These are phyloP conservation scores for Athalia rosae DNA, from an alignment of 2,888 invertebrate genomes.

Conservation along the genomic window DNA sequence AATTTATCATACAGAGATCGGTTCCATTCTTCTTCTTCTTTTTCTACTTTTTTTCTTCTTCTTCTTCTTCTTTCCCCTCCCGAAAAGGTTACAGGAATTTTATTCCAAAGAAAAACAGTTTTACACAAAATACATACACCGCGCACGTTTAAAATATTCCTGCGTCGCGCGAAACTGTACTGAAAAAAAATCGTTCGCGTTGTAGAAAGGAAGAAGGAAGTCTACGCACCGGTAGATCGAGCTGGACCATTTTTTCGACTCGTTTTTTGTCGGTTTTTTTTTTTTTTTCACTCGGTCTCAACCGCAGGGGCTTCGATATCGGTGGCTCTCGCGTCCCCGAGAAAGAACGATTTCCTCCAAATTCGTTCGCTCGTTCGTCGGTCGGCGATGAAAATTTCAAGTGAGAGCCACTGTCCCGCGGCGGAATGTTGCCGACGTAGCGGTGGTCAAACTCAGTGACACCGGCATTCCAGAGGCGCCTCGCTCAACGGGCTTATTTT, in stretches of 20 bases:
- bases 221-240: too few relatives aligned
- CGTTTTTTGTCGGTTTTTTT: too few relatives aligned
- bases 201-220: too few relatives aligned
- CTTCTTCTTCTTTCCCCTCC: background rate
- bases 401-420: slow-evolving; percentile 44
- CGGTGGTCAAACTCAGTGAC: slow-evolving; percentile 47
- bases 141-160: too few relatives aligned
- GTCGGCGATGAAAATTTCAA: background rate
- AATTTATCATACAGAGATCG: slow-evolving; percentile 38
- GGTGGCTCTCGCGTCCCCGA: background rate
- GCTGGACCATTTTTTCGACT: too few relatives aligned
- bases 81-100: background rate
- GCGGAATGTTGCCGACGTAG: slow-evolving; percentile 46
- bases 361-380: too few relatives aligned
- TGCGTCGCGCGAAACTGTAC: too few relatives aligned
- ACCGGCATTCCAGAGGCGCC: slow-evolving; percentile 41
- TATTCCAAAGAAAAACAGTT: too few relatives aligned
- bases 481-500: background rate
- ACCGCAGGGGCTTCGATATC: background rate
- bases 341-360: too few relatives aligned
- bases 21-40: slow-evolving; percentile 3
- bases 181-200: too few relatives aligned
- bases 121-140: too few relatives aligned
- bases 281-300: background rate
- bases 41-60: background rate